Evolutionary conservation across 1,140 invertebrate genomes (phyloP).

Genomic region (Maconellicoccus hirsutus): DNA sequence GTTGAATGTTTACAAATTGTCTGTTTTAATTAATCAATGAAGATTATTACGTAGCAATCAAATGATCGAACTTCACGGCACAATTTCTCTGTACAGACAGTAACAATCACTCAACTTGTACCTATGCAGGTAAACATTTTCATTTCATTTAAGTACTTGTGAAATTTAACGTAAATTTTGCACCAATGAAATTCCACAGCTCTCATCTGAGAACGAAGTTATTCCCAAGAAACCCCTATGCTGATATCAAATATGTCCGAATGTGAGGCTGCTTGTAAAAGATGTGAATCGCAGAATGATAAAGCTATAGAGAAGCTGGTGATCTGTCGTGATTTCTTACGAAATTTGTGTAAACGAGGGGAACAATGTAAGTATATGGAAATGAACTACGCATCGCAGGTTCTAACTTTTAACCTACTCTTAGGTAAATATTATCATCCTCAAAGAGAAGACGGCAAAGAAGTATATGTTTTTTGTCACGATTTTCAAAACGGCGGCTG

Average conservation of each 20-base stretch:
- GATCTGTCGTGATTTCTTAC: slow-evolving; percentile 47
- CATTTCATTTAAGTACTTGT: too few relatives aligned
- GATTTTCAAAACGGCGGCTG: slow-evolving; percentile 64
- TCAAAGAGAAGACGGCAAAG: slow-evolving; percentile 25
- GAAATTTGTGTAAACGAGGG: slow-evolving; percentile 59
- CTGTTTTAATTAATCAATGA: too few relatives aligned
- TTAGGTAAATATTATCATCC: slow-evolving; percentile 32
- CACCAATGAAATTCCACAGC: too few relatives aligned
- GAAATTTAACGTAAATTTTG: too few relatives aligned
- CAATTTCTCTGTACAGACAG: too few relatives aligned
- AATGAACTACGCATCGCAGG: slow-evolving; percentile 40
- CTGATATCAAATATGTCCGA: background rate
- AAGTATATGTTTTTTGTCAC: slow-evolving; percentile 55
- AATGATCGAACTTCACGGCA: too few relatives aligned
- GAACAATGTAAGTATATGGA: slow-evolving; percentile 62
- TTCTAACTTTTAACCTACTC: background rate
- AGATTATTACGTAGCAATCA: too few relatives aligned
- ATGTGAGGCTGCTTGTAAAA: background rate
- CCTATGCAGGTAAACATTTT: too few relatives aligned
- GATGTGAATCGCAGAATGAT: background rate
- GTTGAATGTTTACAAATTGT: too few relatives aligned
- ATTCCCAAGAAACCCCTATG: background rate
- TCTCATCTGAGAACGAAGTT: background rate
- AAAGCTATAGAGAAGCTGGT: background rate
- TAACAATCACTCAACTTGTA: too few relatives aligned